These are phyloP conservation scores for Potamarius usumacintae DNA, from an alignment of 2,113 vertebrate genomes.

Conservation along the genomic window DNA sequence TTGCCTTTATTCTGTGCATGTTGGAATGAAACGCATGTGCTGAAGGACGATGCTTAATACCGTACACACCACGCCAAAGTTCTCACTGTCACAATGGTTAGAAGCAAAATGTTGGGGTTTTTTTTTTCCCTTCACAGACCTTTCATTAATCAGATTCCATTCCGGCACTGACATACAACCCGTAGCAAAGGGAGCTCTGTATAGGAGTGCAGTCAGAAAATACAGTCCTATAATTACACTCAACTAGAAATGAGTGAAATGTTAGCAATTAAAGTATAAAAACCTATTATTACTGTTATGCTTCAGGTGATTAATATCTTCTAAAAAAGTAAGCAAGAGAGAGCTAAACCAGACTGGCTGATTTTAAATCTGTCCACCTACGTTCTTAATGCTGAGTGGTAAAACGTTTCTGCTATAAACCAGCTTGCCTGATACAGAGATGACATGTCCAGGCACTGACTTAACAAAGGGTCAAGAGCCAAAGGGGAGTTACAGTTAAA, in stretches of 20 bases:
- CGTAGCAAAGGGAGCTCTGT: not conserved
- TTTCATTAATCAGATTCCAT: constrained; percentile 72
- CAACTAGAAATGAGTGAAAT: constrained; percentile 56
- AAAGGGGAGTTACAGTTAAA: not conserved
- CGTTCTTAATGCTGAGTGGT: not conserved
- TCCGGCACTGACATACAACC: constrained; percentile 35
- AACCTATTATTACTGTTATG: constrained; percentile 56
- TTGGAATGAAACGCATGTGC: not conserved
- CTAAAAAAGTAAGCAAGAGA: constrained; percentile 28
- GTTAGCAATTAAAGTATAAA: constrained; percentile 59
- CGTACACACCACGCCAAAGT: not conserved
- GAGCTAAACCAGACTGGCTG: constrained; percentile 7
- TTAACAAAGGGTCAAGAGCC: not conserved
- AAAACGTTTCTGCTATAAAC: not conserved
- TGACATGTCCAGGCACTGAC: not conserved
- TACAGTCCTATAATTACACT: constrained; percentile 55
- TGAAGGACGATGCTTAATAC: not conserved
- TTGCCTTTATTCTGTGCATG: not conserved
- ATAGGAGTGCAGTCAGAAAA: constrained; percentile 26
- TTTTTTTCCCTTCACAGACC: constrained; percentile 40
- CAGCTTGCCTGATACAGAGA: not conserved
- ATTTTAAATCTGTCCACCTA: not conserved
- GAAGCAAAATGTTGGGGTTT: not conserved
- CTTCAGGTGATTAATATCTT: constrained; percentile 45
- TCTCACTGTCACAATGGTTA: not conserved